Conservation (phyloP, 2,888 invertebrate species). For the Tachina fera region DNA sequence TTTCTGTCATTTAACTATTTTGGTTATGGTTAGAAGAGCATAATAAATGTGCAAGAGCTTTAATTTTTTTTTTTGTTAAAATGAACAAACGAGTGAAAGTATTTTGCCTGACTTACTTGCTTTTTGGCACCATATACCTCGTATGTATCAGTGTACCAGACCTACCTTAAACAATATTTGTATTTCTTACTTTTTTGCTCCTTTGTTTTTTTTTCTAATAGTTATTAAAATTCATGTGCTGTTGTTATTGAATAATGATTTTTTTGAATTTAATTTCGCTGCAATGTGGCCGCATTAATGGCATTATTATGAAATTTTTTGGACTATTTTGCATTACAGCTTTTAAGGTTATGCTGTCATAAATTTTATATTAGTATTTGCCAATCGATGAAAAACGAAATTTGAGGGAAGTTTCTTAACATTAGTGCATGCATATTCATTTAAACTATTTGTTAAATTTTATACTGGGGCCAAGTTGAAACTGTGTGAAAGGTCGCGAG, state of each 20-base stretch:
- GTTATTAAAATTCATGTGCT: slow-evolving; percentile 62
- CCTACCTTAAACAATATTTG: slow-evolving; percentile 68
- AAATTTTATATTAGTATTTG: slow-evolving; percentile 30
- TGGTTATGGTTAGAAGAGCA: slow-evolving; percentile 25
- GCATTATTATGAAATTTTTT: slow-evolving; percentile 53
- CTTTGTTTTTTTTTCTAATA: neutral
- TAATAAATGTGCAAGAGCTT: slow-evolving; percentile 24
- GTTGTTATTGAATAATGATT: slow-evolving; percentile 39
- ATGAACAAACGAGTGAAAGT: slow-evolving; percentile 77
- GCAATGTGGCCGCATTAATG: slow-evolving; percentile 1
- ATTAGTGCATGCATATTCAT: neutral
- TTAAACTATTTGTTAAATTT: neutral
- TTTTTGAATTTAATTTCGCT: neutral
- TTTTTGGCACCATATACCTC: slow-evolving; percentile 55
- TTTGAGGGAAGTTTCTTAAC: slow-evolving; percentile 15
- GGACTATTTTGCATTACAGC: slow-evolving; percentile 23
- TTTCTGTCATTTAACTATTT: slow-evolving; percentile 20
- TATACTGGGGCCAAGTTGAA: neutral
- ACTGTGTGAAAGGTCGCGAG: neutral
- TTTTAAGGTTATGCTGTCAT: slow-evolving; percentile 50
- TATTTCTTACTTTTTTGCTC: neutral
- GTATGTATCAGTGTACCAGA: slow-evolving; percentile 66
- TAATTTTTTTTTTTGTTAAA: slow-evolving; percentile 1
- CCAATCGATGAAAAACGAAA: slow-evolving; percentile 17
- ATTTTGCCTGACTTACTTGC: slow-evolving; percentile 60